Conservation (phyloP, 1,140 invertebrate species). For the Homarus americanus region DNA sequence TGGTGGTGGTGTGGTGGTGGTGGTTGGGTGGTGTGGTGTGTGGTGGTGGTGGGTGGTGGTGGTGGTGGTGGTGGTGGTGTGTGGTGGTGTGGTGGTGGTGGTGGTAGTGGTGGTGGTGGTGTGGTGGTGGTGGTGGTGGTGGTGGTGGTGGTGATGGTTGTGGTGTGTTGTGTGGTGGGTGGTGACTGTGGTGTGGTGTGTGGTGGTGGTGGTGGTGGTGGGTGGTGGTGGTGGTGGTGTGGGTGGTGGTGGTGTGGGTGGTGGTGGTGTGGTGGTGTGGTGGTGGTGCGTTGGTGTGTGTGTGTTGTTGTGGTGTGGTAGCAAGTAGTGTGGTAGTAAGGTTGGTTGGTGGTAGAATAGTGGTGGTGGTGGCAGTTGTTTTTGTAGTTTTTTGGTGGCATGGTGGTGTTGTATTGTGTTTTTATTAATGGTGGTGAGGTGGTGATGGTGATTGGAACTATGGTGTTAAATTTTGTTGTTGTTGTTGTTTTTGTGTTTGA, state of each 20-base stretch:
- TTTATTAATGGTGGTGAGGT: too few relatives aligned
- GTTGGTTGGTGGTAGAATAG: neutral
- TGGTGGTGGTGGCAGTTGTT: neutral
- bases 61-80: neutral
- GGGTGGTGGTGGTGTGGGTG: neutral
- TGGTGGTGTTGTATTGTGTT: too few relatives aligned
- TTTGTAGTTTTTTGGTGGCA: too few relatives aligned
- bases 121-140: neutral
- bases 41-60: neutral
- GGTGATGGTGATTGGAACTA: too few relatives aligned
- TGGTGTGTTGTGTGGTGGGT: neutral
- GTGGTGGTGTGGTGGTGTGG: neutral
- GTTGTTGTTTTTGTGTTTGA: too few relatives aligned
- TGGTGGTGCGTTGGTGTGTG: neutral
- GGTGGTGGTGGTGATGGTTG: neutral
- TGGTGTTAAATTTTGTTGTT: too few relatives aligned
- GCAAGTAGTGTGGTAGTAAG: neutral
- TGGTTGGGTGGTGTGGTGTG: neutral
- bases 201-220: neutral
- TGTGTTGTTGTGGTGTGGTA: neutral
- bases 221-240: neutral
- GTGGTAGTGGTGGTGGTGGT: neutral
- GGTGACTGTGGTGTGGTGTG: neutral
- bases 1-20: slow-evolving; percentile 4
- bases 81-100: neutral